Conservation (phyloP, 1,140 invertebrate genomes). For the Micrasema minimum region DNA sequence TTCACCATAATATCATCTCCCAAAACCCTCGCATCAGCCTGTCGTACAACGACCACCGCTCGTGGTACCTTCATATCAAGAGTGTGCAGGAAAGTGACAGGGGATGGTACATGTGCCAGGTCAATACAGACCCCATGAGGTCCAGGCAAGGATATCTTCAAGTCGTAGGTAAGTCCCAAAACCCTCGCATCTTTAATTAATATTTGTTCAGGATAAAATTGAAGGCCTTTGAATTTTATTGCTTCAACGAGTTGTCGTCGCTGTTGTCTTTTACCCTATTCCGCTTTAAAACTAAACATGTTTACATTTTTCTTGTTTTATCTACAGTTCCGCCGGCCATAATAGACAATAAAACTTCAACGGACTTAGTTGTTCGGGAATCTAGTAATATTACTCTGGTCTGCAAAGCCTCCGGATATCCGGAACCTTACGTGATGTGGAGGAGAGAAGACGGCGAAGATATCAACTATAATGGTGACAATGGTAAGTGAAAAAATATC, state of each 20-base stretch:
- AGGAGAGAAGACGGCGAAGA: conserved; percentile 87
- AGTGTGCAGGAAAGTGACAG: conserved; percentile 83
- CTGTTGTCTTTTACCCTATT: no score
- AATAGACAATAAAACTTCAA: conserved; percentile 83
- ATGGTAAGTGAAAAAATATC: conserved; percentile 68
- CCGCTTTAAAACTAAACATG: no score
- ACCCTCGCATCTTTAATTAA: no score
- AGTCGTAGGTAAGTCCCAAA: conserved; percentile 84
- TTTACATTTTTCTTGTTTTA: conserved; percentile 14
- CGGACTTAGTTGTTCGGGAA: conserved; percentile 90
- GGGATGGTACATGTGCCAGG: conserved; percentile 88
- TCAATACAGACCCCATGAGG: conserved; percentile 88
- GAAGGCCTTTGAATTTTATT: no score
- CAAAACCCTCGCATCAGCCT: conserved; percentile 87
- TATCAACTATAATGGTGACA: conserved; percentile 86
- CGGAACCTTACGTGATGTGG: conserved; percentile 92
- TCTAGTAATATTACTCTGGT: conserved; percentile 86
- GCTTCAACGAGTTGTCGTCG: no score
- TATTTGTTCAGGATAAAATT: no score
- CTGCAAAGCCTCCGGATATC: conserved; percentile 89
- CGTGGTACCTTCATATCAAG: conserved; percentile 88
- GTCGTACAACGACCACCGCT: conserved; percentile 86
- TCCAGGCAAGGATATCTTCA: conserved; percentile 86
- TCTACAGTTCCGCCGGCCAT: conserved; percentile 83
- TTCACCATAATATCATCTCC: conserved; percentile 89